Evolutionary conservation across 2,888 invertebrate genomes (phyloP).

Genomic region (Macrosoma leucophasiata): DNA sequence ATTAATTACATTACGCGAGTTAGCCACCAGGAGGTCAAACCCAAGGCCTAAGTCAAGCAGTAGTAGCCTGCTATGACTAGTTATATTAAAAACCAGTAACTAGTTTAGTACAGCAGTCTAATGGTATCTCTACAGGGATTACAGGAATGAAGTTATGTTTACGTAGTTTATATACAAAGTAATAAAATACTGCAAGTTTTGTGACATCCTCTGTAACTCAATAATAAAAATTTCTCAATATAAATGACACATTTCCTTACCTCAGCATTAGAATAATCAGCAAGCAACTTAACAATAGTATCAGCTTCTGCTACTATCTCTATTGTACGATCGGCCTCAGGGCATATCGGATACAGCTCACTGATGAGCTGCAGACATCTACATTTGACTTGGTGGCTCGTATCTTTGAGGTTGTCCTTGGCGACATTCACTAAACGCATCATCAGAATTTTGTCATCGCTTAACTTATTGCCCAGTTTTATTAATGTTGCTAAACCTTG

Average conservation of each 20-base stretch:
- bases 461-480: constrained; percentile 80
- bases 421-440: constrained; percentile 79
- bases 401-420: constrained; percentile 82
- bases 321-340: constrained; percentile 56
- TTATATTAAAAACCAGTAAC: too few species aligned
- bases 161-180: constrained; percentile 19
- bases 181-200: too few species aligned
- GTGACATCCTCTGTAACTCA: too few species aligned
- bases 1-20: too few species aligned
- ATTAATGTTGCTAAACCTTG: constrained; percentile 84
- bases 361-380: constrained; percentile 88
- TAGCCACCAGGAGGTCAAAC: too few species aligned
- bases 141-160: too few species aligned
- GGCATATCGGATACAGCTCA: constrained; percentile 78
- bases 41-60: too few species aligned
- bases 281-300: constrained; percentile 82
- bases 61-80: too few species aligned
- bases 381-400: constrained; percentile 87
- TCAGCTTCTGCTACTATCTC: constrained; percentile 76
- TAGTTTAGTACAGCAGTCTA: too few species aligned
- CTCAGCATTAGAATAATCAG: constrained; percentile 88
- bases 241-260: constrained; percentile 31
- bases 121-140: too few species aligned
- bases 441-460: constrained; percentile 75
- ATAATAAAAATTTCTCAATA: too few species aligned